Evolutionary conservation across 1,140 invertebrate species (phyloP), one percentile per base, ranked within the genome.

Genomic region (Leucophenga varia): DNA sequence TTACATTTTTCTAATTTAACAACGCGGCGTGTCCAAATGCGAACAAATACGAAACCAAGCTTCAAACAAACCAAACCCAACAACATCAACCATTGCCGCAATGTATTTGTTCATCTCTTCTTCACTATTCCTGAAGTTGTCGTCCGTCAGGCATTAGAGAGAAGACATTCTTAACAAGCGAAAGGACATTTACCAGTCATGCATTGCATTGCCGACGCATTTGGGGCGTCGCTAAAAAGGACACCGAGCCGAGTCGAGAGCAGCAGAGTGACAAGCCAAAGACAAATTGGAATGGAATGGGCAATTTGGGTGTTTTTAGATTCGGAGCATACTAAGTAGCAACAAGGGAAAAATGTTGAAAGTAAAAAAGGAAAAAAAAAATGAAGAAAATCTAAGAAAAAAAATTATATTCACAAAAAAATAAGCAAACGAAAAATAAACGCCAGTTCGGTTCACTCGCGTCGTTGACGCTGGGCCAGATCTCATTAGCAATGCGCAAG

Each of bases 1-100:
- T 72, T 72, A 72, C 69, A 72, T 72, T 72, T 72, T 72, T 72
- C 64, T 72, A 72, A 72, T 72, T 72, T 72, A 61, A 71, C 59
- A 60, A 56, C 63, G 59, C 58, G 54, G 69, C 56, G 61, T 43
- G 55, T 48, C 44, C 32, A 35, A 38, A 37, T 21, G 14, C 37
- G 20, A 14, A 12, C 44, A 37, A 43, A 17, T 31, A 40, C 50
- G 42, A 43, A 44, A 43, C 46, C 54, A 28, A 47, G 14, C 53
- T 48, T 49, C 54, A 49, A 57, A 51, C 49, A 54, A 48, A 49
- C 25, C 49, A 37, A 36, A 46, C 21, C 32, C 34, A 32, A 20
- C 32, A 10, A 28, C 25, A 31, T 8, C 22, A 2, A 10, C 38
- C 19, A 9, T 12, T 10, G 13, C n/a, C n/a, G n/a, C n/a, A n/a